Evolutionary conservation across 2,797 vertebrate genomes (phyloP), one percentile per base, ranked within the genome.

Genomic region (Propithecus perrieri): DNA sequence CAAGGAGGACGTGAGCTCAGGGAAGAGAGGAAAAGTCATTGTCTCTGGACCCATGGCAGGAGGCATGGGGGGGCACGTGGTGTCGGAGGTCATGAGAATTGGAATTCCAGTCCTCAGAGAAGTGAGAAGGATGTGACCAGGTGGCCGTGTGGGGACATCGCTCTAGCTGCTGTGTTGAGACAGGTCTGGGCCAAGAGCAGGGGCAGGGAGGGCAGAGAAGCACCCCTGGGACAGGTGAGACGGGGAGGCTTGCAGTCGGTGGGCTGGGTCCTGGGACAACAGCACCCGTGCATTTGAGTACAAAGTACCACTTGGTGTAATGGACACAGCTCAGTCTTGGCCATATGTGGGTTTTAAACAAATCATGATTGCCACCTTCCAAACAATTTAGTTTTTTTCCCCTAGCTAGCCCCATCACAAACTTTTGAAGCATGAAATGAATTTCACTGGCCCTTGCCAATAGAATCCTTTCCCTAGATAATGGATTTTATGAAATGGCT

Each of bases 381-480:
- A 89, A 98, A 96, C 98, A 98, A 96, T 98, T 97, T 97, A 97
- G 63, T 48, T 71, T 95, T 97, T 81, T 84, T 65, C 63, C 83
- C 53, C 96, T 97, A 98, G 97, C 98, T 84, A 98, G 98, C 95
- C 98, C 98, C 98, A 98, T 99, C 98, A 96, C 98, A 98, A 98
- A 98, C 98, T 98, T 99, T 98, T 98, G 98, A 99, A 99, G 98
- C 98, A 99, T 98, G 98, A 99, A 99, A 99, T 99, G 98, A 99
- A 98, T 98, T 98, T 98, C 96, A 96, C 97, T 97, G 96, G 97
- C 97, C 97, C 98, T 98, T 91, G 86, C 98, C 98, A 98, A 98
- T 98, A 98, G 98, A 97, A 98, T 97, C 98, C 98, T 98, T 98
- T 98, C 95, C 95, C 95, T 96, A 97, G 97, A 98, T 98, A 98